Base-by-base conservation (phyloP, 1,140 invertebrate genomes). In the Drosophila littoralis region DNA sequence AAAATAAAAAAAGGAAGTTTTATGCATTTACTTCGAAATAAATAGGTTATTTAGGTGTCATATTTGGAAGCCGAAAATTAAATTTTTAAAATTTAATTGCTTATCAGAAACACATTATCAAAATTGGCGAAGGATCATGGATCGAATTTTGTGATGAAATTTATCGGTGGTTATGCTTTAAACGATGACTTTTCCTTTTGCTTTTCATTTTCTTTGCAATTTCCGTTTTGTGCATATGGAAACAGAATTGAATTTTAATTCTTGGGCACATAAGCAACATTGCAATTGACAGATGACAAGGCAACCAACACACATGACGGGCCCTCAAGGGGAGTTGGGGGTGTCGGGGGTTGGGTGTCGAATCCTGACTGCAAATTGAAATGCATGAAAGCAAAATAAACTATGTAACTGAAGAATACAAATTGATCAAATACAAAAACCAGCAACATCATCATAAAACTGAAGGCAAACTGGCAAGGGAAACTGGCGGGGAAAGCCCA, bases 221-320 rank as follows among this genome's bases (percentile, higher is more conserved):
- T 86, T 86, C 82, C 82, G 83, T 70, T 86, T 73, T 79, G 70
- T 76, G 78, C 78, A 85, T 86, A 68, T 77, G 65, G 68, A 86
- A 79, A 74, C 71, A 79, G 83, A 88, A 86, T 88, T 82, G 79
- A 79, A 88, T 88, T 82, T 88, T 86, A 86, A 86, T 82, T 86
- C 68, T 46, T 71, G 42, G 17, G 28, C 55, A 55, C 42, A 46
- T 22, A 55, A 45, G 55, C 57, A 61, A 59, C 75, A 64, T 88
- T 88, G 82, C 83, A 86, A 79, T 86, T 88, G 82, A 88, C 82
- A 86, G 79, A 88, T 82, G 79, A 82, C 79, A 79, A 83, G 81
- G 60, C 43, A 28, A 5, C 22, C 4, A 28, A 28, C 22, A 28
- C 22, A 28, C 22, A 28, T 28, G 22, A 28, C 22, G 22, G 3